phyloP scores from a whole-genome alignment of 2,113 vertebrate species.

The Aleadryas rufinucha region DNA sequence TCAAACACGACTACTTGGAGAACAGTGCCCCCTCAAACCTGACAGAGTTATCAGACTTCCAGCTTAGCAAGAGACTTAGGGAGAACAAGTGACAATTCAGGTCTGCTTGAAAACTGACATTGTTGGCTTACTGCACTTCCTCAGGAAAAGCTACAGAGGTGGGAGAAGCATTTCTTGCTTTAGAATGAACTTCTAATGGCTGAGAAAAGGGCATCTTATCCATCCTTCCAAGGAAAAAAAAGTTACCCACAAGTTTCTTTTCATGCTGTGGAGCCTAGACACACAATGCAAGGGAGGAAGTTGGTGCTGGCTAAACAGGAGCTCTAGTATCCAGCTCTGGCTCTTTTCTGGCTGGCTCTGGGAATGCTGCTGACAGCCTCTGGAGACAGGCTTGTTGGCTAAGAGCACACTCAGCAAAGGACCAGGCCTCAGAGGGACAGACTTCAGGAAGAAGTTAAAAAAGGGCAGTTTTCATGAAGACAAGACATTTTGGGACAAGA shows the following conservation, averaged over 20 bases:
- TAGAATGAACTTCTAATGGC: neutral
- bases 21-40: neutral
- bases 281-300: neutral
- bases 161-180: neutral
- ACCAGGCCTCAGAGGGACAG: neutral
- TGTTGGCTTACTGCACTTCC: neutral
- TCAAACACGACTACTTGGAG: neutral
- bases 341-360: neutral
- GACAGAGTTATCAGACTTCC: neutral
- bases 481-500: neutral
- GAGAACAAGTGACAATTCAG: neutral
- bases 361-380: neutral
- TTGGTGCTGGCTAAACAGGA: rapidly evolving
- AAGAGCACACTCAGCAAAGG: neutral
- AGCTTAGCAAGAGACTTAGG: neutral
- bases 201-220: neutral
- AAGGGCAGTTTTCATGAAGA: neutral
- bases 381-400: neutral
- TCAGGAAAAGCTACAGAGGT: neutral
- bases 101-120: neutral
- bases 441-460: neutral
- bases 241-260: neutral
- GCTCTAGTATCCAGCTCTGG: neutral
- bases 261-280: neutral
- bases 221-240: neutral